Percentiles rank a stretch among this genome's conserved stretches.
These are phyloP conservation scores for Aurelia sp. DNA, from an alignment of 30 jellyfish, hydroid and myxozoan species.

Conservation along the genomic window DNA sequence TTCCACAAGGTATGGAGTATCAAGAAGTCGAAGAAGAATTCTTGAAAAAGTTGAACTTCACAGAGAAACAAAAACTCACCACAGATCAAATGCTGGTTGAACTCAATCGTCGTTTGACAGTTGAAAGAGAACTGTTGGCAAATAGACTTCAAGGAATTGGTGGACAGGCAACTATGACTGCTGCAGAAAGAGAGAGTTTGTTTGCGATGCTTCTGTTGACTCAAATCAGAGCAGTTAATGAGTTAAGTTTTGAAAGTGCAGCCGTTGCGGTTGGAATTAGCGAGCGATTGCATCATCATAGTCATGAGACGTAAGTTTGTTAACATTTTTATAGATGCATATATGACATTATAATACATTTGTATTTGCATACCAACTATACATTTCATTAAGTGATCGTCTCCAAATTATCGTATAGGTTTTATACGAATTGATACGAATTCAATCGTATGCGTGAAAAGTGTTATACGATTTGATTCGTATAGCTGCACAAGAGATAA, in stretches of 20 bases:
- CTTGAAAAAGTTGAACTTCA: constrained; percentile 48
- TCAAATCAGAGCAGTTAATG: constrained; percentile 75
- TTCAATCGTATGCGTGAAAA: too few species aligned
- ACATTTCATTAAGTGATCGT: too few species aligned
- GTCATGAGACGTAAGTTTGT: constrained; percentile 63
- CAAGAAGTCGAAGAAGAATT: constrained; percentile 85
- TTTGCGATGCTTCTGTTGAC: constrained; percentile 56
- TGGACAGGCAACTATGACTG: constrained; percentile 58
- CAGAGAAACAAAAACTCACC: constrained; percentile 55
- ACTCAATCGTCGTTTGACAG: constrained; percentile 47
- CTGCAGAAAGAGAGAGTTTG: constrained; percentile 76
- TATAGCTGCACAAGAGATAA: too few species aligned
- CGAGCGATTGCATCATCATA: constrained; percentile 70
- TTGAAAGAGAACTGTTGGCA: constrained; percentile 69
- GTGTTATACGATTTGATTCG: too few species aligned
- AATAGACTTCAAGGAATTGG: constrained; percentile 75
- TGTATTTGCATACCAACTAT: too few species aligned
- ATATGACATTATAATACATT: too few species aligned
- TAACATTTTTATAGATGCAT: too few species aligned
- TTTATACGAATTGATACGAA: too few species aligned
- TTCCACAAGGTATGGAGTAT: constrained; percentile 49
- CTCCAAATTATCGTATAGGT: too few species aligned
- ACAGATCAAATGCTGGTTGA: constrained; percentile 70
- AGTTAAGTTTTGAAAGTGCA: constrained; percentile 68
- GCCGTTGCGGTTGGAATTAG: constrained; percentile 77